These are phyloP conservation scores for Nipponacmea schrenckii DNA, from an alignment of 2,888 invertebrate species.

Conservation along the genomic window DNA sequence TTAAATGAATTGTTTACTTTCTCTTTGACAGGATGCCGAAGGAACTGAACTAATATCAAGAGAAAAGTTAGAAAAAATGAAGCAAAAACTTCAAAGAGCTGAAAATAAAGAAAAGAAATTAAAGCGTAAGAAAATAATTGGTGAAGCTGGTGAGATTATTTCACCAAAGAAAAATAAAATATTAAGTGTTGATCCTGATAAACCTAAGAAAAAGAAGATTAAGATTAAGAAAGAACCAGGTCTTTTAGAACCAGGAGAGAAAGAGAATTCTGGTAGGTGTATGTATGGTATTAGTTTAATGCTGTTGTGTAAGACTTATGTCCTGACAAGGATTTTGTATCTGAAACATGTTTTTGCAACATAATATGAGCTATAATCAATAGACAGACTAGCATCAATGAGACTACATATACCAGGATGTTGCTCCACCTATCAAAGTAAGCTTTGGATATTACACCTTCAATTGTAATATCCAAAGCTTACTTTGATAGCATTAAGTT, in stretches of 20 bases:
- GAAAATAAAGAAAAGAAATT: constrained; percentile 43
- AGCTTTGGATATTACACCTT: too few species aligned
- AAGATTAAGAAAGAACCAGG: constrained; percentile 35
- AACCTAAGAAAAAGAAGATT: constrained; percentile 46
- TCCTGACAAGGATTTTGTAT: too few species aligned
- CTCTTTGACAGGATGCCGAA: not conserved
- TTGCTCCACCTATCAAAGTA: too few species aligned
- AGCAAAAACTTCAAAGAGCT: constrained; percentile 50
- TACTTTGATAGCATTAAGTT: too few species aligned
- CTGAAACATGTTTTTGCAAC: too few species aligned
- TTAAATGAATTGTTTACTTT: too few species aligned
- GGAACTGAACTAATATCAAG: constrained; percentile 18
- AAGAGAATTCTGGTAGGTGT: constrained; percentile 22
- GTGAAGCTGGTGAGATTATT: constrained; percentile 22
- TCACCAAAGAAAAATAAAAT: constrained; percentile 39
- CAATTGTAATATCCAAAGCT: too few species aligned
- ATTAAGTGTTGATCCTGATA: constrained; percentile 40
- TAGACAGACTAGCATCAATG: too few species aligned
- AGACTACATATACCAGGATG: too few species aligned
- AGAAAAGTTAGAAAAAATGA: constrained; percentile 37
- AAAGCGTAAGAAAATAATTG: constrained; percentile 44
- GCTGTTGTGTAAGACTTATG: not conserved
- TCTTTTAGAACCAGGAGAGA: constrained; percentile 24
- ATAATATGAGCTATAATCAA: too few species aligned
- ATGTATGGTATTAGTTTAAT: not conserved